Conservation (phyloP, 2,113 vertebrate species). For the Elgaria multicarinata region DNA sequence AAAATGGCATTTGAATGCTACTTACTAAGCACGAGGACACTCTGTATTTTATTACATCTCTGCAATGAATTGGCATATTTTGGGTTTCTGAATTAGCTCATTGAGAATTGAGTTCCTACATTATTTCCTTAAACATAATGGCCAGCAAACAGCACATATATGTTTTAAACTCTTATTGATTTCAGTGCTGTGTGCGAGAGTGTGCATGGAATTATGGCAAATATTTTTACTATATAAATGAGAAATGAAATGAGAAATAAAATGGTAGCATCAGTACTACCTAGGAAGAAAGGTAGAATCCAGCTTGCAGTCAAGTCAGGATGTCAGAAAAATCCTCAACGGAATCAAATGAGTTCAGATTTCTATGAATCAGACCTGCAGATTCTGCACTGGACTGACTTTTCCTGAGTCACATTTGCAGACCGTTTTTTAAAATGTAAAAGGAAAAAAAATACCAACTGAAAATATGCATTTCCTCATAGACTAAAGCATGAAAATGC, state of each 20-base stretch:
- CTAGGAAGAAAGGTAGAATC: background rate
- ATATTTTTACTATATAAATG: background rate
- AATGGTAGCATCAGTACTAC: background rate
- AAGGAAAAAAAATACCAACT: too few relatives aligned
- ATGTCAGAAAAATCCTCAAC: too few relatives aligned
- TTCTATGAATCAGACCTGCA: too few relatives aligned
- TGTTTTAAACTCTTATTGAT: background rate
- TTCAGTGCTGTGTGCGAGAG: background rate
- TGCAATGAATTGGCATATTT: rapidly evolving
- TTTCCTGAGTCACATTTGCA: too few relatives aligned
- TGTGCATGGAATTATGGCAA: background rate
- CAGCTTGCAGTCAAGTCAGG: background rate
- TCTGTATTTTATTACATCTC: slow-evolving; percentile 2
- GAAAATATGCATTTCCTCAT: too few relatives aligned
- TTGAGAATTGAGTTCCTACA: background rate
- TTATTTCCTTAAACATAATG: background rate
- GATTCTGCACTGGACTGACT: too few relatives aligned
- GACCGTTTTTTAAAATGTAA: too few relatives aligned
- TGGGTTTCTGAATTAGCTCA: background rate
- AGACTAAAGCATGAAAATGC: too few relatives aligned
- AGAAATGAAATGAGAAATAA: slow-evolving; percentile 8
- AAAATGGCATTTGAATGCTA: background rate
- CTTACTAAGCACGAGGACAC: background rate
- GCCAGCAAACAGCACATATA: background rate
- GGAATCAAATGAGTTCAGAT: too few relatives aligned